Evolutionary conservation across 2,797 vertebrate genomes (phyloP), one percentile per base, ranked within the genome.

Genomic region (Acomys russatus): DNA sequence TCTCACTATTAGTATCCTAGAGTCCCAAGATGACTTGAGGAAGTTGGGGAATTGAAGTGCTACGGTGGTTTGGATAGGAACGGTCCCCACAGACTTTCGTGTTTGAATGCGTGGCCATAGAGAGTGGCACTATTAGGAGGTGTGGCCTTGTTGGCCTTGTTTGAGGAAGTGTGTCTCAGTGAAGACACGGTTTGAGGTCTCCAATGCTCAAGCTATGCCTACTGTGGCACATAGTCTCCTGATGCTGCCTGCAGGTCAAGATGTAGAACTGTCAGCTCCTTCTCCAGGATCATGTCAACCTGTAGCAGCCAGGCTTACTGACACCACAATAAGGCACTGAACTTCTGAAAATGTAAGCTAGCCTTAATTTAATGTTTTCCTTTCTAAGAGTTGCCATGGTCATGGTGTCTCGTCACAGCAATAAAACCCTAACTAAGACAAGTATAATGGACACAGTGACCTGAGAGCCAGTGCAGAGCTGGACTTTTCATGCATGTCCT

Each of bases 391-490:
- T 76, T 76, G 73, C 44, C 38, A 28, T 12, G 11, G 38, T 76
- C 73, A 49, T 76, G 23, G 38, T 44, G 25, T 49, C 38, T 76
- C 73, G 25, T 76, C 73, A 76, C 23, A 76, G 38, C 38, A 77
- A 49, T 56, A 10, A 70, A 79, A 30, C 23, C 9, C 38, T 44
- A 76, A 76, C 23, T 22, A 44, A 76, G 38, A 25, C 22, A 44
- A 74, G 38, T 3, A 17, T 25, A 78, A 18, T 22, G 14, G 4
- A 3, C 0, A 17, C 4, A 33, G 7, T 5, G 18, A 1, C 18
- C 44, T 28, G 2, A 6, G 8, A 9, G 18, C 12, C 6, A 49
- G n/a, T 1, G 2, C 17, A 61, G 64, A 56, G 25, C 73, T n/a
- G 18, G 54, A 0, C 49, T 80, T 44, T 84, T 17, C 3, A 9